These are phyloP conservation scores for Arbacia lixula DNA, from an alignment of 53 echinoderm and acorn worm genomes.

Conservation along the genomic window DNA sequence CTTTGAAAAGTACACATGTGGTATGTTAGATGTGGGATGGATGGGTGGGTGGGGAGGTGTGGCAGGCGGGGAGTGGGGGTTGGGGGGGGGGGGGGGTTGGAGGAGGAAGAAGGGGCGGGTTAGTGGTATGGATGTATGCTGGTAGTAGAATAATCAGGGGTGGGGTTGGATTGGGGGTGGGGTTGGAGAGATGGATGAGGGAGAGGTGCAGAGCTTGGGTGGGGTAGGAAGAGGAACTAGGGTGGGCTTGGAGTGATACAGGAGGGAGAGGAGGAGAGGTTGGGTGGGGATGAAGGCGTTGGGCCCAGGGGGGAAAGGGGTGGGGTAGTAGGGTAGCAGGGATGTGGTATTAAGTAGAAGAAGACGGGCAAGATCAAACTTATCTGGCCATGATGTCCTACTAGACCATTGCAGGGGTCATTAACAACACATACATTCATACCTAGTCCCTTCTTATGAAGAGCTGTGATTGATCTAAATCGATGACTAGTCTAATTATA, in stretches of 20 bases:
- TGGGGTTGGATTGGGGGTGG: too few relatives aligned
- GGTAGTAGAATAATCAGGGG: not conserved
- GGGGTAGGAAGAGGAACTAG: not conserved
- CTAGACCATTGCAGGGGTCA: too few relatives aligned
- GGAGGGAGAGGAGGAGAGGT: not conserved
- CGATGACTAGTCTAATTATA: too few relatives aligned
- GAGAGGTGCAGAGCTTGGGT: not conserved
- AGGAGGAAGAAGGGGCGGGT: not conserved
- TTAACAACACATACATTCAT: too few relatives aligned
- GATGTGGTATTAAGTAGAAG: too few relatives aligned
- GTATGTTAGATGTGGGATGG: too few relatives aligned
- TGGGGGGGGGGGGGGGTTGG: not conserved
- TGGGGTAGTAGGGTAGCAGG: too few relatives aligned
- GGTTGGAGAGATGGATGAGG: not conserved
- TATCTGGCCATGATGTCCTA: too few relatives aligned
- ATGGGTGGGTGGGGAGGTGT: not conserved
- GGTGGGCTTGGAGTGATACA: not conserved
- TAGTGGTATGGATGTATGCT: not conserved
- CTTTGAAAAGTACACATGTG: conserved; percentile 29
- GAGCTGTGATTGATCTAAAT: too few relatives aligned
- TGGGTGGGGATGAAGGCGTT: not conserved
- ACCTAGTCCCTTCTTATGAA: too few relatives aligned
- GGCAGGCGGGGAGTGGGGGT: not conserved
- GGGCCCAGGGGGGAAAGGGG: not conserved
- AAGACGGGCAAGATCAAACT: too few relatives aligned